Evolutionary conservation across 2,888 invertebrate species (phyloP), one percentile per base, ranked within the genome.

Genomic region (Drosophila neotestacea): DNA sequence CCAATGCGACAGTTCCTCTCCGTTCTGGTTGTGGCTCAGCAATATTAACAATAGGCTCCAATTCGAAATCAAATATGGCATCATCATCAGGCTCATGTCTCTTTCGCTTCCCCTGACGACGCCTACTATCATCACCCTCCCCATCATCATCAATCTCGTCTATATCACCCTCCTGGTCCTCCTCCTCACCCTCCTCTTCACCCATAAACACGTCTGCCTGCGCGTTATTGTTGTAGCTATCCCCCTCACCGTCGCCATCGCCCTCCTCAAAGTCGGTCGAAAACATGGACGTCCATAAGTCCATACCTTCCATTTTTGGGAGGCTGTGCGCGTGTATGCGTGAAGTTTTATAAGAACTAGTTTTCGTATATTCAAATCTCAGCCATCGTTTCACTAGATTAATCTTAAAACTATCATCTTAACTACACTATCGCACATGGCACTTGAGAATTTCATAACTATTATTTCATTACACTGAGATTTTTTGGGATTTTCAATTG

Each of bases 271-370:
- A 88, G 32, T 91, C 91, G 4, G 81, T 70, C 34, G 87, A 89
- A 72, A 90, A 91, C 90, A 91, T 90, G 22, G 86, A 88, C 64
- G 88, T 91, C 90, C 90, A 90, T 16, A 91, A 81, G 50, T 90
- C 91, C 73, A 90, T 81, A 50, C 85, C 81, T 51, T 91, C 90
- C 89, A 90, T 91, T 63, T 81, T 73, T 52, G 70, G 85, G 60
- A 47, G 59, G 34, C 22, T 67, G 64, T 44, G 61, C 42, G 67
- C 42, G 67, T 61, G 54, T 63, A 70, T 22, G 75, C 50, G 70
- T 79, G 52, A 46, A 62, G 67, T 79, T 70, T 78, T 81, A 71
- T 74, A 74, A 83, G 71, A 83, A 83, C 83, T 85, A 79, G 82
- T 88, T 83, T 83, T 77, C 52, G 81, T 77, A 67, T 77, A 67